These are phyloP conservation scores for Pomatorhinus ruficollis DNA, from an alignment of 2,113 vertebrate genomes.

Conservation along the genomic window DNA sequence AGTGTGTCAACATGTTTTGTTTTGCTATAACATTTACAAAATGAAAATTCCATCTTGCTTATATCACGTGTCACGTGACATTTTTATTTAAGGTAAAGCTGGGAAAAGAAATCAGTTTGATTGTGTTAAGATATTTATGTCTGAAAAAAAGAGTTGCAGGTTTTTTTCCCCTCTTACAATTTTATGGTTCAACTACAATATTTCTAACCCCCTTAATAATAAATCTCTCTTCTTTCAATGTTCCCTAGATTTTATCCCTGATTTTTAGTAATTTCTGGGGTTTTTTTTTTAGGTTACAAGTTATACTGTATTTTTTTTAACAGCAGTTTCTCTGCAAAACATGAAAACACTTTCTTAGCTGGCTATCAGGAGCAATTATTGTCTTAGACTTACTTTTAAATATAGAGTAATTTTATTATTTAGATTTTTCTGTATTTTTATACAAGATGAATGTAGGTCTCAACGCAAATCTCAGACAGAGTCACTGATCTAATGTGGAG, in stretches of 20 bases:
- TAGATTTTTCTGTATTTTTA: not conserved
- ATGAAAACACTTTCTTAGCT: not conserved
- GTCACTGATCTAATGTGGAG: not conserved
- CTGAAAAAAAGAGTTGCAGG: rapidly evolving
- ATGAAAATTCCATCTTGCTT: not conserved
- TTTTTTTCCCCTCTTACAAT: not conserved
- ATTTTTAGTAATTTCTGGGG: not conserved
- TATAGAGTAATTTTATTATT: not conserved
- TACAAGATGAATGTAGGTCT: not conserved
- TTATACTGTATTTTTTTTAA: not conserved
- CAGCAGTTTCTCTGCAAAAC: not conserved
- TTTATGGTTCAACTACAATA: not conserved
- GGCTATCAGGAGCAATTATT: rapidly evolving
- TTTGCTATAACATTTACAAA: not conserved
- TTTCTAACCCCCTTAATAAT: not conserved
- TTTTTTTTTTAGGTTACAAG: not conserved
- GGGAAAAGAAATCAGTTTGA: not conserved
- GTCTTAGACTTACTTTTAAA: not conserved
- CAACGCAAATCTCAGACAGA: not conserved
- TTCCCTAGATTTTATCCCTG: not conserved
- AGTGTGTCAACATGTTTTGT: not conserved
- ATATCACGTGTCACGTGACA: not conserved
- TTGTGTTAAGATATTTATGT: not conserved
- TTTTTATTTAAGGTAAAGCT: not conserved
- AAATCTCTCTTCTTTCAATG: not conserved